phyloP scores from a whole-genome alignment of 2,797 vertebrate species.

The Eupleurogrammus muticus region DNA sequence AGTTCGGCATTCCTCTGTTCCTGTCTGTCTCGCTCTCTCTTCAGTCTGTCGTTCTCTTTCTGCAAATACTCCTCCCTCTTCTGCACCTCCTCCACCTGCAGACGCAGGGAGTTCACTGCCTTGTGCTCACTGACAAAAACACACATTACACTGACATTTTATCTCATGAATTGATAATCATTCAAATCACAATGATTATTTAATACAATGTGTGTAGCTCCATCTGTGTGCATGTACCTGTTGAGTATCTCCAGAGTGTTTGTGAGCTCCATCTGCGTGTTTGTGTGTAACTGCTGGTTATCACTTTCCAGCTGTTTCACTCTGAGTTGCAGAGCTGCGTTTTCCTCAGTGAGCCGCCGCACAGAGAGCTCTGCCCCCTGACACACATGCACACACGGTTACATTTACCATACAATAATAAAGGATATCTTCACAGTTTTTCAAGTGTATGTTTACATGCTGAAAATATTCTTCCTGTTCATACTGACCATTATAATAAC shows the following conservation, averaged over 20 bases:
- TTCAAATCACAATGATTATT: too few relatives aligned
- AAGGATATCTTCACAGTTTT: too few relatives aligned
- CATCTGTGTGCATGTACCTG: constrained; percentile 57
- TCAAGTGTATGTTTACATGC: too few relatives aligned
- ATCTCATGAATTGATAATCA: too few relatives aligned
- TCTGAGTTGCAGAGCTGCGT: constrained; percentile 35
- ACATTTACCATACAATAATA: too few relatives aligned
- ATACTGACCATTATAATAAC: too few relatives aligned
- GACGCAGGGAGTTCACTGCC: constrained; percentile 69
- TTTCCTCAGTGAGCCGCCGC: constrained; percentile 52
- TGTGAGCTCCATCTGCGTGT: constrained; percentile 54
- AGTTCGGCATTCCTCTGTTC: constrained; percentile 78
- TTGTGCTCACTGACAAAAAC: constrained; percentile 73
- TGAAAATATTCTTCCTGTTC: too few relatives aligned
- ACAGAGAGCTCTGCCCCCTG: constrained; percentile 63
- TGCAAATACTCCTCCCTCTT: constrained; percentile 77
- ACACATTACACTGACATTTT: not conserved
- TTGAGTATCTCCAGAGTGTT: constrained; percentile 54
- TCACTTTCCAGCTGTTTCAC: constrained; percentile 65
- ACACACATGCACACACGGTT: not conserved
- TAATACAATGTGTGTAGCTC: too few relatives aligned
- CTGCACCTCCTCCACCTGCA: constrained; percentile 81
- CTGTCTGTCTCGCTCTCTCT: constrained; percentile 66
- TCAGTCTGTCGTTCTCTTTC: constrained; percentile 76
- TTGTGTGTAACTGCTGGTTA: constrained; percentile 48